Evolutionary conservation across 2,113 vertebrate species (phyloP), one percentile per base, ranked within the genome.

Genomic region (Scalopus aquaticus): DNA sequence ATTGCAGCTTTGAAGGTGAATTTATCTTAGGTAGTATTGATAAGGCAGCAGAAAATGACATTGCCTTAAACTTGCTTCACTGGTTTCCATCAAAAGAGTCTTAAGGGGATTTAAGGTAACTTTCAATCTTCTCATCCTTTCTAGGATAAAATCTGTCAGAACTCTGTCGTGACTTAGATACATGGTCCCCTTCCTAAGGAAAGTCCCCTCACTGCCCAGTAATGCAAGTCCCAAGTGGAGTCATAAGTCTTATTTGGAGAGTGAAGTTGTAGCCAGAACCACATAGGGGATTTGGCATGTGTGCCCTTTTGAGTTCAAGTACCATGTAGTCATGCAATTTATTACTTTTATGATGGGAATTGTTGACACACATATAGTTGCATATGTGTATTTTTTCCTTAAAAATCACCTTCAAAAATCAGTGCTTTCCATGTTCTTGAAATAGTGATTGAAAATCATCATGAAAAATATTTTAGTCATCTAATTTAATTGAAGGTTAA

Each of bases 1-100:
- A 95, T 81, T 93, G 39, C 11, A 93, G 35, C 35, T 92, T 80
- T 81, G 80, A 88, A 69, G 60, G 84, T 95, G 92, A 93, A 96
- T 97, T 93, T 94, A 92, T 96, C 95, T 97, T 94, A 89, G 10
- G 77, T 69, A 74, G 84, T 85, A 93, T 76, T 77, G 80, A 96
- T 93, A 97, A 93, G 76, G 72, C 49, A 94, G 92, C 76, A 94
- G 87, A 97, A 96, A 96, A 90, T 90, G 87, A 65, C 77, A 90
- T 94, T 96, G 96, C 90, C 95, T 97, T 96, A 94, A 96, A 94
- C 95, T 97, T 94, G 92, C 90, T 97, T 95, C 93, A 92, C 83
- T 84, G 76, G 65, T 87, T 96, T 54, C 95, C 92, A 96, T 97
- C 93, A 96, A 96, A 95, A 80, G 72, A 90, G 76, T 96, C 95